Percentiles rank a stretch among this genome's conserved stretches.
These are phyloP conservation scores for Paramormyrops hopkinsi DNA, from an alignment of 2,797 vertebrate genomes.

Conservation along the genomic window DNA sequence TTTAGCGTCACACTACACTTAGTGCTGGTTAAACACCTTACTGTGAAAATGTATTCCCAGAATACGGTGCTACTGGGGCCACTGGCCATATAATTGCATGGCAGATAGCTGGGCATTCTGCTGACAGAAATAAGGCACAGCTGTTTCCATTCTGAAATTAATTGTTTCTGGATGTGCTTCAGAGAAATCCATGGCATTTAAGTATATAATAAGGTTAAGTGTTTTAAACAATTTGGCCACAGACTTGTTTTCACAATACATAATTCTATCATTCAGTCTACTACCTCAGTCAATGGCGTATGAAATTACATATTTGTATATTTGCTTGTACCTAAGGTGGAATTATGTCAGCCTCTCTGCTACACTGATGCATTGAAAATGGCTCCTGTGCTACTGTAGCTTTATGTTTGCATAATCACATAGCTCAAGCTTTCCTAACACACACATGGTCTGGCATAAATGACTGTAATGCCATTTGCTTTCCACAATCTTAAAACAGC, in stretches of 20 bases:
- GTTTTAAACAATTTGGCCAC: not conserved
- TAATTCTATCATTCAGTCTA: slow-evolving; percentile 9
- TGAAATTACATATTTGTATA: slow-evolving; percentile 17
- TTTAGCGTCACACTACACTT: not conserved
- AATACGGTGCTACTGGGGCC: not conserved
- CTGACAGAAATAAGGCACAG: not conserved
- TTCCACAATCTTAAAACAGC: not conserved
- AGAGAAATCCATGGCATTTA: not conserved
- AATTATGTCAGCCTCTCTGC: not conserved
- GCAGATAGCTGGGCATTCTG: not conserved
- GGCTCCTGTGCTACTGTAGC: not conserved
- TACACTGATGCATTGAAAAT: not conserved
- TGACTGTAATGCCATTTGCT: not conserved
- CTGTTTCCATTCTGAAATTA: not conserved
- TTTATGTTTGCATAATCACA: not conserved
- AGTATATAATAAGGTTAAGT: not conserved
- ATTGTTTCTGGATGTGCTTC: not conserved
- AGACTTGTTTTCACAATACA: not conserved
- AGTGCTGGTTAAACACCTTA: not conserved
- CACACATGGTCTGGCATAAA: not conserved
- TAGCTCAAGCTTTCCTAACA: not conserved
- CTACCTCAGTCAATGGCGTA: slow-evolving; percentile 7
- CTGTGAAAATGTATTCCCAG: not conserved
- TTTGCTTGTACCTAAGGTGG: slow-evolving; percentile 12
- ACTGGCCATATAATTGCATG: not conserved